phyloP scores from a whole-genome alignment of 2,888 invertebrate genomes.

The Bimastos eiseni region DNA sequence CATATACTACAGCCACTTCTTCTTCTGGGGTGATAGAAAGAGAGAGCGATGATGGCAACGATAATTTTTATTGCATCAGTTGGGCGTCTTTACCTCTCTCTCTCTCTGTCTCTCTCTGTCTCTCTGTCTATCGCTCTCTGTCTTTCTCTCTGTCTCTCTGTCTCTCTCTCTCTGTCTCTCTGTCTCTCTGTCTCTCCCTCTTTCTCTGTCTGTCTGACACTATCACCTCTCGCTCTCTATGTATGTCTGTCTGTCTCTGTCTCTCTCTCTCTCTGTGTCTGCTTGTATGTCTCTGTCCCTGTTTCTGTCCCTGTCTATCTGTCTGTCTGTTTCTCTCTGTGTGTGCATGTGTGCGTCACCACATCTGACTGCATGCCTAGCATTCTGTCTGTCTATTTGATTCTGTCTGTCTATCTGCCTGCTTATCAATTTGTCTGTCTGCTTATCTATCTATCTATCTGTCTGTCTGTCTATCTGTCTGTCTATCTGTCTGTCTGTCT shows the following conservation, averaged over 20 bases:
- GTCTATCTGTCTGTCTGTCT: background rate
- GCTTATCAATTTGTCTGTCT: background rate
- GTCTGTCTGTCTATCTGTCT: no score
- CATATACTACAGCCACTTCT: background rate
- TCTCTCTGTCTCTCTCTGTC: no score
- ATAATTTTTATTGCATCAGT: no score
- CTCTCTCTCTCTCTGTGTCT: background rate
- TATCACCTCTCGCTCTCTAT: background rate
- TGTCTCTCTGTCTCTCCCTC: background rate
- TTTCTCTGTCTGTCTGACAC: background rate
- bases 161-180: background rate
- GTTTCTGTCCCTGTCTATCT: no score
- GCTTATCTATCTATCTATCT: no score
- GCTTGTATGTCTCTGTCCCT: background rate
- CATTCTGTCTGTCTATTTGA: background rate
- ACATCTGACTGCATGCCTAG: background rate
- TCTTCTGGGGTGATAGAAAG: background rate
- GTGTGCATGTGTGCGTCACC: no score
- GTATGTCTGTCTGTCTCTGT: no score
- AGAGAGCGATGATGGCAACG: background rate
- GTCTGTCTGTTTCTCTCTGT: no score
- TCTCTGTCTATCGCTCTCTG: no score
- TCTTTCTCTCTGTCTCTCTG: no score
- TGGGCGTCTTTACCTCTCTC: no score
- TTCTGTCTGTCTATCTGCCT: background rate